Base-by-base conservation (phyloP, 2,113 vertebrate species). In the Chaenocephalus aceratus region DNA sequence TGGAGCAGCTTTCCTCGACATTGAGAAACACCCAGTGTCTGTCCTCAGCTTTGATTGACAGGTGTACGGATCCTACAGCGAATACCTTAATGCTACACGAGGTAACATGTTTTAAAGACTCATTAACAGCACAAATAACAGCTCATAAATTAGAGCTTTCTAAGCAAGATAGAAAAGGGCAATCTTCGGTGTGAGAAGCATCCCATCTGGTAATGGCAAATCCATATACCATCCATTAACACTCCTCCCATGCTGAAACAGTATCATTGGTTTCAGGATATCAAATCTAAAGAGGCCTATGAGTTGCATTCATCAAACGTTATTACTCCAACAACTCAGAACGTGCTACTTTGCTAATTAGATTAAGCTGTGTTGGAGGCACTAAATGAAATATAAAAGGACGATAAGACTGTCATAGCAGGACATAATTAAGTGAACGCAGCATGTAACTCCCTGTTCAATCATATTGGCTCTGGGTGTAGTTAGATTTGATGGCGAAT, bases 111-210 rank as follows among this genome's bases (percentile, higher is more conserved):
- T 56, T 76, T 56, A 59, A 70, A 79, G 62, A 72, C 15, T 36
- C 69, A 66, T 77, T 85, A 79, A 80, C 73, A 78, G n/a, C 66
- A 18, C 23, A 62, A 74, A 74, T 45, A 70, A 78, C 76, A 59
- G 52, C 63, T 76, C 75, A 84, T 82, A 60, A 79, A 86, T 86
- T 75, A 73, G 52, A 79, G 8, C 13, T 46, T 76, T 60, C 68
- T 13, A 61, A 49, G 56, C 2, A 3, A 73, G 62, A 79, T 48
- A 76, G 68, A 80, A 72, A 83, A 75, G 49, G 21, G 34, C 41
- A 69, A 36, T 66, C 70, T 79, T 69, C 68, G 9, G 49, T 57
- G 26, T 64, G 72, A 74, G 72, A 63, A 75, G 52, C 58, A 53
- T 49, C 66, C 68, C 72, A 69, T 76, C 62, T 51, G 83, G 56